Evolutionary conservation across 2,888 invertebrate species (phyloP).

Genomic region (Dyspetes luteomarginatus): DNA sequence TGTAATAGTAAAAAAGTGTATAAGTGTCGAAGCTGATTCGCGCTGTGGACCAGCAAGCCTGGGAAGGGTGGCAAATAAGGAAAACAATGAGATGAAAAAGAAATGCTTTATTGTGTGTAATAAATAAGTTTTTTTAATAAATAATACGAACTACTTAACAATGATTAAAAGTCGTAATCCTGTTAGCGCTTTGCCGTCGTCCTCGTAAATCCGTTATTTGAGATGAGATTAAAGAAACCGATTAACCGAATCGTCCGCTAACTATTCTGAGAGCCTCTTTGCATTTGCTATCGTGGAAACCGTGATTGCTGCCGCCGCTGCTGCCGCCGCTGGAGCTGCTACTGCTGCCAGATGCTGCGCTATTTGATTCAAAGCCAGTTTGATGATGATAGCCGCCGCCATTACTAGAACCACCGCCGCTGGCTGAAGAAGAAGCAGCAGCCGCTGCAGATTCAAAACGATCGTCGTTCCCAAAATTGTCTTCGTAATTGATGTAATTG

Average conservation of each 20-base stretch:
- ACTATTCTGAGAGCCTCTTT: not conserved
- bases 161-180: not conserved
- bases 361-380: too few relatives aligned
- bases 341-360: too few relatives aligned
- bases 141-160: conserved; percentile 37
- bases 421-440: too few relatives aligned
- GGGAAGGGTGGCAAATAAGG: not conserved
- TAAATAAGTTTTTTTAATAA: conserved; percentile 27
- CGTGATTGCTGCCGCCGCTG: conserved; percentile 28
- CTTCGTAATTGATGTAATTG: too few relatives aligned
- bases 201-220: not conserved
- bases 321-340: too few relatives aligned
- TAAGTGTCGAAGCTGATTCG: too few relatives aligned
- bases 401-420: too few relatives aligned
- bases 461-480: too few relatives aligned
- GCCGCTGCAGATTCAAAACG: too few relatives aligned
- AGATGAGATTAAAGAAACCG: not conserved
- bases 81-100: not conserved
- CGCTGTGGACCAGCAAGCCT: too few relatives aligned
- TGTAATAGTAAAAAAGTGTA: too few relatives aligned
- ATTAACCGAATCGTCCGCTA: not conserved
- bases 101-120: conserved; percentile 35
- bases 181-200: not conserved
- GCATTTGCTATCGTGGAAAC: conserved; percentile 61
- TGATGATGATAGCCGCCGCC: too few relatives aligned